phyloP scores from a whole-genome alignment of 2,888 invertebrate species.

The Drosophila subquinaria region DNA sequence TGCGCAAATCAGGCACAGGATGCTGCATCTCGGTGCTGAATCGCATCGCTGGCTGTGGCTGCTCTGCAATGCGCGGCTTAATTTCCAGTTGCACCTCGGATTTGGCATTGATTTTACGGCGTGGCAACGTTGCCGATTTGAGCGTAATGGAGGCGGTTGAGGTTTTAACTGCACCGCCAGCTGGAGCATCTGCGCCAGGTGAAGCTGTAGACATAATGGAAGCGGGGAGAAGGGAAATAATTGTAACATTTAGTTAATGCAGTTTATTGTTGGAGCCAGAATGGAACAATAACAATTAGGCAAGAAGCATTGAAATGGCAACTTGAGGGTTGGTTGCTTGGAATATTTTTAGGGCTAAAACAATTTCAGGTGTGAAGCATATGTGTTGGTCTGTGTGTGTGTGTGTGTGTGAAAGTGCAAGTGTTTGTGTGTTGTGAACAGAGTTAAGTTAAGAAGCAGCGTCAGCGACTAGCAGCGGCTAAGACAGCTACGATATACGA shows the following conservation, averaged over 20 bases:
- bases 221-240: not conserved
- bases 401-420: not conserved
- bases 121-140: constrained; percentile 89
- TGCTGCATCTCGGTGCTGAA: constrained; percentile 89
- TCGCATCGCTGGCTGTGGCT: constrained; percentile 84
- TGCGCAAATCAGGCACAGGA: constrained; percentile 86
- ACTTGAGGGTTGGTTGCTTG: constrained; percentile 20
- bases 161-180: constrained; percentile 86
- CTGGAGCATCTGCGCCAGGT: constrained; percentile 69
- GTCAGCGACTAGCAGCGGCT: constrained; percentile 36
- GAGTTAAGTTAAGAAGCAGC: constrained; percentile 35
- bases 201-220: constrained; percentile 61
- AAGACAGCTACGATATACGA: constrained; percentile 34
- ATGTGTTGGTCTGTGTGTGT: constrained; percentile 8
- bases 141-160: constrained; percentile 89
- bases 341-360: constrained; percentile 10
- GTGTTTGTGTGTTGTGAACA: not conserved
- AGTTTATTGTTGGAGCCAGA: not conserved
- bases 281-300: constrained; percentile 40
- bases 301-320: constrained; percentile 32
- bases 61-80: constrained; percentile 84
- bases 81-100: constrained; percentile 89
- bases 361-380: constrained; percentile 10
- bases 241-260: constrained; percentile 9
- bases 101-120: constrained; percentile 88